These are phyloP conservation scores for Aleiodes sp. DNA, from an alignment of 1,140 invertebrate species.

Conservation along the genomic window DNA sequence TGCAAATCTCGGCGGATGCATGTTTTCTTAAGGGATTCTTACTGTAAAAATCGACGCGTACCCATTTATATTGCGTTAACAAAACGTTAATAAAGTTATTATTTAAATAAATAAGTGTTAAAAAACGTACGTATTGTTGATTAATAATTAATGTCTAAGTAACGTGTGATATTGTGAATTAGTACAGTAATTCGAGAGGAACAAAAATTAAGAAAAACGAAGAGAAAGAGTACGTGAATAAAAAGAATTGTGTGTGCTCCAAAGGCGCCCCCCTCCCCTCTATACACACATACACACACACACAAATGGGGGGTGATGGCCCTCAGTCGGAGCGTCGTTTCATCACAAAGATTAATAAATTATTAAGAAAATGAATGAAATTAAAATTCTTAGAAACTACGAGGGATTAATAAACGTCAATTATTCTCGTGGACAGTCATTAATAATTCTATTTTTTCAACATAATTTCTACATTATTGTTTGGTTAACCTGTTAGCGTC, in stretches of 20 bases:
- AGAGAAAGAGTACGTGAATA: slow-evolving; percentile 16
- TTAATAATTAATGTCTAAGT: neutral
- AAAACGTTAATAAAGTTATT: neutral
- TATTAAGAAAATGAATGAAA: too few species aligned
- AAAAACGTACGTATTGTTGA: neutral
- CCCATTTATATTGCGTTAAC: slow-evolving; percentile 21
- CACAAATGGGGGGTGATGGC: slow-evolving; percentile 49
- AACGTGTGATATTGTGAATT: slow-evolving; percentile 12
- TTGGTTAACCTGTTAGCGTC: slow-evolving; percentile 48
- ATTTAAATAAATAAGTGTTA: neutral
- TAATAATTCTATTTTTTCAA: too few species aligned
- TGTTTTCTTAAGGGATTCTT: slow-evolving; percentile 65
- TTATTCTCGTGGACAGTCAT: too few species aligned
- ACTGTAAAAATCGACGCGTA: slow-evolving; percentile 52
- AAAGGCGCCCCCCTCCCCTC: too few species aligned
- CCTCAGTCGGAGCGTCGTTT: slow-evolving; percentile 52
- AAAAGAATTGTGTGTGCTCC: too few species aligned
- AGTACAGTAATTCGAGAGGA: too few species aligned
- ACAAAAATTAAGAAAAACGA: slow-evolving; percentile 21
- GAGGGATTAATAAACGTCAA: too few species aligned
- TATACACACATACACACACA: too few species aligned
- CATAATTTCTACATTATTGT: slow-evolving; percentile 43
- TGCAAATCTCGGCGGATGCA: slow-evolving; percentile 63
- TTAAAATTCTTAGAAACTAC: too few species aligned
- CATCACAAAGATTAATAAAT: slow-evolving; percentile 44